These are phyloP conservation scores for Odontocolon sp. DNA, from an alignment of 2,888 invertebrate species.

Conservation along the genomic window DNA sequence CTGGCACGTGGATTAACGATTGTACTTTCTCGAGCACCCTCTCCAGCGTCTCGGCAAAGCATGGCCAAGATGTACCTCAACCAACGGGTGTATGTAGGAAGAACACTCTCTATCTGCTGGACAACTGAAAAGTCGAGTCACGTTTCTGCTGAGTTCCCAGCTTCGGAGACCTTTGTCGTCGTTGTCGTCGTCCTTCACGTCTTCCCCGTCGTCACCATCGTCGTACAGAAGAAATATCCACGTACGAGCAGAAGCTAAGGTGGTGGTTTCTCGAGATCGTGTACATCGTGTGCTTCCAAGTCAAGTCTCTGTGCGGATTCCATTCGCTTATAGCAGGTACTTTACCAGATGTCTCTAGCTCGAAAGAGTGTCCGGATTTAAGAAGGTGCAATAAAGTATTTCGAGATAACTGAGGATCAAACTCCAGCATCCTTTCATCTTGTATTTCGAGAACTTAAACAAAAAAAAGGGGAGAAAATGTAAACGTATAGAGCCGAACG, in stretches of 20 bases:
- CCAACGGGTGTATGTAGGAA: constrained; percentile 26
- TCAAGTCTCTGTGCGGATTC: background rate
- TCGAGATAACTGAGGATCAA: too few relatives aligned
- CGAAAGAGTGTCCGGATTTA: background rate
- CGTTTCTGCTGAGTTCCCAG: constrained; percentile 46
- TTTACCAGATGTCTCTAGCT: background rate
- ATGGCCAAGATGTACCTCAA: background rate
- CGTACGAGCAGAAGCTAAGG: background rate
- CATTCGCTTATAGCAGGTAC: background rate
- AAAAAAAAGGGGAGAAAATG: background rate
- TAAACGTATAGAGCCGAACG: constrained; percentile 1
- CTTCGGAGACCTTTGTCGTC: constrained; percentile 46
- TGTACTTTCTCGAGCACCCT: constrained; percentile 37
- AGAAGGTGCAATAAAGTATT: too few relatives aligned
- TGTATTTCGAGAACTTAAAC: too few relatives aligned
- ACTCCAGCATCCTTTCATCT: too few relatives aligned
- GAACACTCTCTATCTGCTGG: constrained; percentile 33
- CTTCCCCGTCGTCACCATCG: constrained; percentile 34
- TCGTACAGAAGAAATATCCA: background rate
- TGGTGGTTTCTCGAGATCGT: background rate
- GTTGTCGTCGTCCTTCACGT: constrained; percentile 20
- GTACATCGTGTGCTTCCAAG: background rate
- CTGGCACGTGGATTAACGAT: constrained; percentile 58
- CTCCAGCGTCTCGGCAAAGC: constrained; percentile 24
- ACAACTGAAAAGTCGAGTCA: constrained; percentile 53